These are phyloP conservation scores for Caloenas nicobarica DNA, from an alignment of 2,113 vertebrate species.

Conservation along the genomic window DNA sequence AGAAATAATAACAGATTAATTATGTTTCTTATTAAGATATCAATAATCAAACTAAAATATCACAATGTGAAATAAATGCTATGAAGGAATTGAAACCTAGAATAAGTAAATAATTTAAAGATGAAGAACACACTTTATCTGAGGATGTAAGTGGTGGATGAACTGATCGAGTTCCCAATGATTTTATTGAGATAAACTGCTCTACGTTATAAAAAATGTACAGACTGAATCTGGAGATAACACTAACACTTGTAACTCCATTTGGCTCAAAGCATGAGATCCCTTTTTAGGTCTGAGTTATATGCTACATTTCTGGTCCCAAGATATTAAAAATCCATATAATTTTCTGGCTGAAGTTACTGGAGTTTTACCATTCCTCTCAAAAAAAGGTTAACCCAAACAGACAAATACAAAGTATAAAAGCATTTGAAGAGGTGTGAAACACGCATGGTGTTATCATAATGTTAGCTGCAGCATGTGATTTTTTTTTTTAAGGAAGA, in stretches of 20 bases:
- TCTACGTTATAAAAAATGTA: background rate
- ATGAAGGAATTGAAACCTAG: background rate
- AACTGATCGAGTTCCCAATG: background rate
- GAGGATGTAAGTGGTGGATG: background rate
- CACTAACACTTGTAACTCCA: background rate
- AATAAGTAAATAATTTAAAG: background rate
- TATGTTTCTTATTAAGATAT: background rate
- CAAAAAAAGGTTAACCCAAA: background rate
- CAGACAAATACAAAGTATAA: background rate
- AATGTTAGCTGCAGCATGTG: background rate
- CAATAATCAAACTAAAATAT: background rate
- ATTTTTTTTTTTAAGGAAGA: background rate
- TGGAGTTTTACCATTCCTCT: background rate
- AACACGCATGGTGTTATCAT: background rate
- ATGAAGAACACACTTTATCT: background rate
- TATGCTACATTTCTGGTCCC: background rate
- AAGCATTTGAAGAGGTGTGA: background rate
- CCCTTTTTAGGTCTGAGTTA: background rate
- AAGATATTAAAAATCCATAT: background rate
- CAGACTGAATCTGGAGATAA: background rate
- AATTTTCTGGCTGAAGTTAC: background rate
- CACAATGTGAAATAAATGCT: background rate
- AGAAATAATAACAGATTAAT: background rate
- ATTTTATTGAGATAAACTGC: background rate
- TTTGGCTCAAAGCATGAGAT: background rate